phyloP scores from a whole-genome alignment of 2,113 vertebrate species.

The Dicentrarchus labrax region DNA sequence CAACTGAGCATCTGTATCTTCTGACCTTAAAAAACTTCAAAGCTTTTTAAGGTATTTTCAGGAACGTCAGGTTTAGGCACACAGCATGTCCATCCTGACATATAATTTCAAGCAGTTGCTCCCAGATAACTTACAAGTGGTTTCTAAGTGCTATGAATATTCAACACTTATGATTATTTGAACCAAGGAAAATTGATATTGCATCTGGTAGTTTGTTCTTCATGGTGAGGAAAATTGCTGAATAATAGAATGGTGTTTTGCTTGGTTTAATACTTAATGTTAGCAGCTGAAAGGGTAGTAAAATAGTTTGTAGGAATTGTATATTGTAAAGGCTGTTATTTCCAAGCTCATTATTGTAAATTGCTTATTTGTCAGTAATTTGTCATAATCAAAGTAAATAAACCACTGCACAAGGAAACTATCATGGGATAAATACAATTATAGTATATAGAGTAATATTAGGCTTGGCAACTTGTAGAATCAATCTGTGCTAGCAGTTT shows the following conservation, averaged over 20 bases:
- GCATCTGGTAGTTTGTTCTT: conserved; percentile 21
- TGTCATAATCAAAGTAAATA: conserved; percentile 15
- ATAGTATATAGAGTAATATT: background rate
- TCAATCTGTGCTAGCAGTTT: background rate
- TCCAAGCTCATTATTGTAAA: background rate
- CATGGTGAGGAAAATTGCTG: background rate
- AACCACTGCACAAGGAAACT: background rate
- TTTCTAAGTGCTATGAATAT: background rate
- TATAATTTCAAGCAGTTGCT: background rate
- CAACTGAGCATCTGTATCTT: conserved; percentile 14
- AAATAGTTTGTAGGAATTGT: background rate
- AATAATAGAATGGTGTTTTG: background rate
- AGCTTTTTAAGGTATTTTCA: background rate
- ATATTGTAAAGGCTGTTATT: background rate
- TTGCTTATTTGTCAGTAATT: background rate
- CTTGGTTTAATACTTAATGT: background rate
- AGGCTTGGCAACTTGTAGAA: background rate
- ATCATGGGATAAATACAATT: background rate
- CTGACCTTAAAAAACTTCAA: conserved; percentile 11
- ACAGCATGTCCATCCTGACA: background rate
- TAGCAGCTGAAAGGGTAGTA: background rate
- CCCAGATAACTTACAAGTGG: background rate
- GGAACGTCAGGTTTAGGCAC: background rate
- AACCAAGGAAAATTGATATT: background rate
- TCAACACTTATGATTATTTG: background rate